Base-by-base conservation (phyloP, 2,113 vertebrate genomes). In the Myotis yumanensis region DNA sequence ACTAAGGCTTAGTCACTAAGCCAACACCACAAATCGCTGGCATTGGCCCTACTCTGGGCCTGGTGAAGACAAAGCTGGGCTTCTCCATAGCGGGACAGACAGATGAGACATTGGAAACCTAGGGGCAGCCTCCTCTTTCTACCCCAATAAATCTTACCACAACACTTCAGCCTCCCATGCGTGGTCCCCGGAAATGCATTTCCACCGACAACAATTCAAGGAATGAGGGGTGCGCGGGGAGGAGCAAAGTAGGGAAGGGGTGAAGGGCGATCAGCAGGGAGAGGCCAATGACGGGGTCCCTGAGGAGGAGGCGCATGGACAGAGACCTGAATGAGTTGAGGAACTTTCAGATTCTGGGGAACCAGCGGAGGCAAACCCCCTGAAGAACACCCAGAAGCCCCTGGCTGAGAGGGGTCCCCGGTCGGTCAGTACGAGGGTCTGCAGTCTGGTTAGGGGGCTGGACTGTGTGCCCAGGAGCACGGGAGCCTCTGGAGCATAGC, bases 361-460 rank as follows among this genome's bases (percentile, higher is more conserved):
- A 37, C n/a, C 32, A 52, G 66, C 48, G 51, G 15, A 66, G 71
- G 40, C 37, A 25, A 25, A 82, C 18, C 51, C 71, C 57, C 51
- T 0, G 30, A 30, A 75, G 57, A 89, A 75, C 57, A 32, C 22
- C 66, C 23, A 7, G 3, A 12, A 51, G 66, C 30, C 71, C 23
- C 0, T 4, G 8, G 18, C 16, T 18, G 43, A 72, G 51, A 20
- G 10, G 37, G 9, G 6, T 32, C 48, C 15, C 5, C 40, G 81
- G 30, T 22, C 2, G 7, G 54, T 3, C 1, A 1, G 32, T 5
- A 1, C 8, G 1, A 1, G 18, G 75, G 54, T n/a, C 86, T n/a
- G 37, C 25, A 18, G 43, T 48, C 37, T 91, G 23, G 0, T 12
- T 16, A 48, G 54, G 46, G 51, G 68, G 32, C 68, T 11, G 9